These are phyloP conservation scores for Melanotaenia boesemani DNA, from an alignment of 2,797 vertebrate genomes.

Conservation along the genomic window DNA sequence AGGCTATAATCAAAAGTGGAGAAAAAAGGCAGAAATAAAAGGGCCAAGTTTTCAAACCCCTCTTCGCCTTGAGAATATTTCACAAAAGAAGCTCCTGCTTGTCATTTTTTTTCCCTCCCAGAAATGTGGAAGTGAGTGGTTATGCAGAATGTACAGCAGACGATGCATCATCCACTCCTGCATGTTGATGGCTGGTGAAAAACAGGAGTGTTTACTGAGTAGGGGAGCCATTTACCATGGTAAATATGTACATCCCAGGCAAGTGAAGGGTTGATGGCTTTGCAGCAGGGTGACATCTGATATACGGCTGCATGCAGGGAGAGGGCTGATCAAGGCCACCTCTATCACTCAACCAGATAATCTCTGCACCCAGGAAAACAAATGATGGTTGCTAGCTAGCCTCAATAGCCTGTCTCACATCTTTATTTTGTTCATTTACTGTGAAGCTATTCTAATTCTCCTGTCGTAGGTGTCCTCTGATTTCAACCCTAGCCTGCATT, in stretches of 20 bases:
- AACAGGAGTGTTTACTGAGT: conserved; percentile 75
- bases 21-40: conserved; percentile 6
- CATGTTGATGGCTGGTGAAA: conserved; percentile 61
- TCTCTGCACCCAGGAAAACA: conserved; percentile 75
- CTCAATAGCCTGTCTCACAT: conserved; percentile 67
- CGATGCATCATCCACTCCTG: conserved; percentile 57
- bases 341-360: conserved; percentile 83
- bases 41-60: conserved; percentile 43
- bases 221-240: conserved; percentile 74
- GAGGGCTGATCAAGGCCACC: conserved; percentile 80
- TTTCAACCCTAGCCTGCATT: neutral
- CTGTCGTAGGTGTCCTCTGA: conserved; percentile 1
- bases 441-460: conserved; percentile 20
- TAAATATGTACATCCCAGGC: conserved; percentile 78
- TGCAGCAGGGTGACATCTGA: conserved; percentile 75
- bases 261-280: conserved; percentile 75
- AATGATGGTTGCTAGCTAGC: conserved; percentile 59
- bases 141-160: conserved; percentile 58
- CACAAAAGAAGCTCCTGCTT: conserved; percentile 52
- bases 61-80: conserved; percentile 52
- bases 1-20: conserved; percentile 64
- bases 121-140: conserved; percentile 69
- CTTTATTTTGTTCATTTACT: conserved; percentile 69
- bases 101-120: conserved; percentile 39
- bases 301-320: conserved; percentile 68